Base-by-base conservation (phyloP, 2,113 vertebrate species). In the Nothoprocta pentlandii region DNA sequence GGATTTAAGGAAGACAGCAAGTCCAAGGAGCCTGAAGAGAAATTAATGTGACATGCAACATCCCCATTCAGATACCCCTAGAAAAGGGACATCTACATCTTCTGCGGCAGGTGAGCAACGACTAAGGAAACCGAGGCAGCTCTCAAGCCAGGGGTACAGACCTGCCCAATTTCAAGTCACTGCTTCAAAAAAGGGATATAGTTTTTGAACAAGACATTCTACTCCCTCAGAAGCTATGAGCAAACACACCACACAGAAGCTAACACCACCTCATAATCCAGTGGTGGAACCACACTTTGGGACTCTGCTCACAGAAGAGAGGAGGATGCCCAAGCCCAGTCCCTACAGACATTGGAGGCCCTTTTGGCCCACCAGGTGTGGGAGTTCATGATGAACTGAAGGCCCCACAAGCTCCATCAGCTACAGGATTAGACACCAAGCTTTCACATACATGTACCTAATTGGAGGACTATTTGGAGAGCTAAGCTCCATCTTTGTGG, bases 261-360 rank as follows among this genome's bases (percentile, higher is more conserved):
- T 28, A 34, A 12, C 1, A 6, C 42, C 86, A 1, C 34, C 74
- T 11, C 64, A 86, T 41, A 59, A 36, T 4, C 16, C 79, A 61
- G 0, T 4, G 69, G 44, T 0, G 2, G 21, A 16, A 42, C 2
- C 0, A 12, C 12, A 4, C 22, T 32, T 8, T 1, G 3, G 21
- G 19, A 13, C 26, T 62, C 9, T 1, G 5, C 47, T 51, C 0
- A 0, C 3, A 16, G 80, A 42, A 14, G 15, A 20, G 59, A 69
- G 0, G 1, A 1, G 3, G 42, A 28, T 42, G 8, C 54, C 16
- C 7, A 4, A 5, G 63, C 26, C 47, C 32, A 13, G 13, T 34
- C 28, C 9, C 42, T 26, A 7, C 3, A 8, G 12, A 25, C 41
- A n/a, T 7, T 17, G 17, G 6, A 30, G 6, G 8, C 6, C 4